Evolutionary conservation across 2,888 invertebrate species (phyloP).

Genomic region (Tupiocoris notatus): DNA sequence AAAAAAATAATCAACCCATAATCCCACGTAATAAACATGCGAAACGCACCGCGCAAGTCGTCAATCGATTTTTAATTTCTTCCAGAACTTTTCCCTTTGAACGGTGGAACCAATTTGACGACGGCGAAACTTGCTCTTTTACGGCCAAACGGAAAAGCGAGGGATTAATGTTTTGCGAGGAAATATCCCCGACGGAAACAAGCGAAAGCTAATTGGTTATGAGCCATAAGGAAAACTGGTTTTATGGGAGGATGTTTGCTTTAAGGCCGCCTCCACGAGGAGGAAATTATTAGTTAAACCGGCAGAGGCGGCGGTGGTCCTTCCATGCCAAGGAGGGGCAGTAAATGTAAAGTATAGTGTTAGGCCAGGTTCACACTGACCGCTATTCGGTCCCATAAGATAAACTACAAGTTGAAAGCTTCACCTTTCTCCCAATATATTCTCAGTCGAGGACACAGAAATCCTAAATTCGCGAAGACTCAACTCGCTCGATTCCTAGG

Average conservation of each 20-base stretch:
- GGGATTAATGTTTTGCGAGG: slow-evolving; percentile 31
- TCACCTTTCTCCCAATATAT: no score
- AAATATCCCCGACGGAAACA: slow-evolving; percentile 33
- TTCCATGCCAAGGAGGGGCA: not conserved
- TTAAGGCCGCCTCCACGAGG: slow-evolving; percentile 26
- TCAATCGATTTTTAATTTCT: not conserved
- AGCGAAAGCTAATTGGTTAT: slow-evolving; percentile 36
- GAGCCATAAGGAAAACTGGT: slow-evolving; percentile 42
- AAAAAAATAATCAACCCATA: no score
- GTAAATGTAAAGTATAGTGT: not conserved
- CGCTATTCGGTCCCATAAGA: no score
- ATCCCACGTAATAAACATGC: no score
- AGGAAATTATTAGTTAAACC: slow-evolving; percentile 43
- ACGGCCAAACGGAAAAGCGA: slow-evolving; percentile 4
- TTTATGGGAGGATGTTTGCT: slow-evolving; percentile 40
- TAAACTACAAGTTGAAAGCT: no score
- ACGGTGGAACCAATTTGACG: not conserved
- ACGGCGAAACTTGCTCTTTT: slow-evolving; percentile 8
- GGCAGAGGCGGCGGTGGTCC: slow-evolving; percentile 7
- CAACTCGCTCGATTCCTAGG: no score
- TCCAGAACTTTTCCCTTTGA: not conserved
- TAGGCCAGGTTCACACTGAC: not conserved
- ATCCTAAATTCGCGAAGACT: no score
- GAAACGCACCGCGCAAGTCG: no score
- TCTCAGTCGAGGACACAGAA: no score